phyloP scores from a whole-genome alignment of 2,797 vertebrate genomes.

The Syngnathus rostellatus region DNA sequence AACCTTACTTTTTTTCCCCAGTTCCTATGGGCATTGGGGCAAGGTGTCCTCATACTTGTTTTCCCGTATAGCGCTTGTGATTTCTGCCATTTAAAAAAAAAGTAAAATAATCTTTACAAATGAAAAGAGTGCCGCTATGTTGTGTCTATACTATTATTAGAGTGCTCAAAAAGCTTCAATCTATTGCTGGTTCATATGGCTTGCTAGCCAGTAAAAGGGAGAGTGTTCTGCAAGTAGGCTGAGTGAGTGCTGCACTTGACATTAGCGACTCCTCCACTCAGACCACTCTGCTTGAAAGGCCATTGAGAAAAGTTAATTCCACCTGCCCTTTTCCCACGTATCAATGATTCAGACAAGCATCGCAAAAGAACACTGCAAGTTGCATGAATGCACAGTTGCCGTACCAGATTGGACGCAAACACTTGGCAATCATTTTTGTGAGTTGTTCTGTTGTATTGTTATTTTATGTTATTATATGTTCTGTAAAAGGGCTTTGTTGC shows the following conservation, averaged over 20 bases:
- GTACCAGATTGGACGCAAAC: not conserved
- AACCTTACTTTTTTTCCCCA: not conserved
- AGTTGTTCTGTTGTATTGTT: too few species aligned
- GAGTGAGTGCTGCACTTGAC: slow-evolving; percentile 40
- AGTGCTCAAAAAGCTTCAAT: not conserved
- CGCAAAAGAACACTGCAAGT: slow-evolving; percentile 5
- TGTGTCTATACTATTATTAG: not conserved
- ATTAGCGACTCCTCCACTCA: slow-evolving; percentile 32
- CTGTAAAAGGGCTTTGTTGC: too few species aligned
- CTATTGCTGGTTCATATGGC: not conserved
- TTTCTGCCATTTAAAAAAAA: not conserved
- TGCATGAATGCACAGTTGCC: not conserved
- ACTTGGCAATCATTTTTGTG: not conserved
- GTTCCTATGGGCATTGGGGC: not conserved
- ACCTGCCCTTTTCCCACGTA: slow-evolving; percentile 7
- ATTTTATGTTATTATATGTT: too few species aligned
- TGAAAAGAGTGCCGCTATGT: not conserved
- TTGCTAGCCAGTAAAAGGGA: slow-evolving; percentile 23
- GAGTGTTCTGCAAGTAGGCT: slow-evolving; percentile 11
- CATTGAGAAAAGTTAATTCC: slow-evolving; percentile 34
- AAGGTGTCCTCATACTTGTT: not conserved
- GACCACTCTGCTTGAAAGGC: slow-evolving; percentile 24
- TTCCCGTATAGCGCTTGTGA: not conserved
- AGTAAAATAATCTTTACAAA: not conserved
- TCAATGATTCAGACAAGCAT: slow-evolving; percentile 3